These are phyloP conservation scores for Cosmia trapezina DNA, from an alignment of 2,888 invertebrate species.

Conservation along the genomic window DNA sequence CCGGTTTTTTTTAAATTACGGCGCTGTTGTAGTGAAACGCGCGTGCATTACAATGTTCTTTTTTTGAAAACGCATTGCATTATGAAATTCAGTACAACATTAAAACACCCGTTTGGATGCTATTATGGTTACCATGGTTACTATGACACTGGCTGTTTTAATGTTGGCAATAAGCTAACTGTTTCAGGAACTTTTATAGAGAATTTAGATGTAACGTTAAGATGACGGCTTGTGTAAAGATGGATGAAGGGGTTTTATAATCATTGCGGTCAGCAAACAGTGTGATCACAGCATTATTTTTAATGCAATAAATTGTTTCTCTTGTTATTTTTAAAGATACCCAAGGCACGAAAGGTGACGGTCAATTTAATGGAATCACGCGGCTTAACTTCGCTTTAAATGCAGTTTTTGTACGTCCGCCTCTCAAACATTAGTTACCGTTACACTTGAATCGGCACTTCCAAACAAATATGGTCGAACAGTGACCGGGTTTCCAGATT, in stretches of 20 bases:
- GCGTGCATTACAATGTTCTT: no score
- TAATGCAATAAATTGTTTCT: not conserved
- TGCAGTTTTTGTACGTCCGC: conserved; percentile 45
- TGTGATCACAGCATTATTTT: not conserved
- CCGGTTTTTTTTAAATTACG: no score
- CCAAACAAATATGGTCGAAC: conserved; percentile 46
- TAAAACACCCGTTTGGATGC: no score
- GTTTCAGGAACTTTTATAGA: no score
- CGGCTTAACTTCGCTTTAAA: conserved; percentile 13
- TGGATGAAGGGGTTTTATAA: no score
- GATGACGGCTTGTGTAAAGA: not conserved
- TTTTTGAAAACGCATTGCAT: no score
- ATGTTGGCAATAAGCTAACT: no score
- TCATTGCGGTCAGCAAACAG: not conserved
- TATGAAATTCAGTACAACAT: no score
- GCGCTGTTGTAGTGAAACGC: no score
- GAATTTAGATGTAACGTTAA: not conserved
- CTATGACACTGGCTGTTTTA: no score
- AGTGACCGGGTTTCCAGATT: conserved; percentile 58
- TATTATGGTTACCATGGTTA: no score
- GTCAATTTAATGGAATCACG: not conserved
- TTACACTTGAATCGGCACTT: conserved; percentile 42
- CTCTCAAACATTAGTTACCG: conserved; percentile 47
- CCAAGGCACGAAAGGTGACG: not conserved
- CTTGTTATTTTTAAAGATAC: not conserved